Evolutionary conservation across 2,888 invertebrate genomes (phyloP).

Genomic region (Syrphus vitripennis): DNA sequence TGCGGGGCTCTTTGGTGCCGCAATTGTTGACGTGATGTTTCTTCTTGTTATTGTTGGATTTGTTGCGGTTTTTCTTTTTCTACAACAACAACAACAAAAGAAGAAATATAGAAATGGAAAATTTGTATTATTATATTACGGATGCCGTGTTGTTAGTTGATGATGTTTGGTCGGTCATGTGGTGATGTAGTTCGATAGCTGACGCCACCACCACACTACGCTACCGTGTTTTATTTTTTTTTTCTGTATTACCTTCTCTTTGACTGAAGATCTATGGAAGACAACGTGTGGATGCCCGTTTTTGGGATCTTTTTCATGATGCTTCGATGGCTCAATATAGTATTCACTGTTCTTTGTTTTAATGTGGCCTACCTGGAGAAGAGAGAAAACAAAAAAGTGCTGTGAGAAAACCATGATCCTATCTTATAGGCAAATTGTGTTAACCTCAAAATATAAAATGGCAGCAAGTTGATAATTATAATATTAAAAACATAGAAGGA

Average conservation of each 20-base stretch:
- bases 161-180: background rate
- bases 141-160: background rate
- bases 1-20: constrained; percentile 83
- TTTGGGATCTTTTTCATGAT: constrained; percentile 79
- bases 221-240: constrained; percentile 50
- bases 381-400: constrained; percentile 52
- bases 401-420: background rate
- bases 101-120: background rate
- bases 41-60: constrained; percentile 80
- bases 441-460: constrained; percentile 29
- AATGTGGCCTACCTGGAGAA: constrained; percentile 85
- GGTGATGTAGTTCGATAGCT: background rate
- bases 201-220: background rate
- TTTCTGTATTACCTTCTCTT: constrained; percentile 79
- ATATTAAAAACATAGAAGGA: background rate
- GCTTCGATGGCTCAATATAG: constrained; percentile 87
- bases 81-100: constrained; percentile 28
- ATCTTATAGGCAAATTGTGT: background rate
- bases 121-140: background rate
- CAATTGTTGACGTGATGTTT: constrained; percentile 81
- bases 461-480: background rate
- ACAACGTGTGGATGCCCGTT: constrained; percentile 85
- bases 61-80: constrained; percentile 80
- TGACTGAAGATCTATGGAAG: constrained; percentile 86
- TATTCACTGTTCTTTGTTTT: constrained; percentile 86